Percentiles rank a stretch among this genome's conserved stretches.
These are phyloP conservation scores for Urocyon cinereoargenteus DNA, from an alignment of 2,797 vertebrate genomes.

Conservation along the genomic window DNA sequence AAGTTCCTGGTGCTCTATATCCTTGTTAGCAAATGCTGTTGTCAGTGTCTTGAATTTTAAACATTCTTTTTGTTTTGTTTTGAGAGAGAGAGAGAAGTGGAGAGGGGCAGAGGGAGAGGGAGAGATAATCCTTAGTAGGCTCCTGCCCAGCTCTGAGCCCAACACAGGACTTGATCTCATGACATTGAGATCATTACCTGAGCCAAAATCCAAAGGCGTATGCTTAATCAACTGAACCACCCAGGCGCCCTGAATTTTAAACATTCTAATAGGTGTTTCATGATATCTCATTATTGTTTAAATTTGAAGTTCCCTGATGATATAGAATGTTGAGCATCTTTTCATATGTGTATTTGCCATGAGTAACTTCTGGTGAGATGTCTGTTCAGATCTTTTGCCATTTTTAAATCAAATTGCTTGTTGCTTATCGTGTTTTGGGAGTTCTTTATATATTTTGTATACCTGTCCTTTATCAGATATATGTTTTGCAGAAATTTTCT, in stretches of 20 bases:
- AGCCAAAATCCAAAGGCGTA: background rate
- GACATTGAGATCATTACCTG: background rate
- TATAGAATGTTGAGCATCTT: background rate
- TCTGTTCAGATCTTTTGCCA: background rate
- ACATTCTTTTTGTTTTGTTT: background rate
- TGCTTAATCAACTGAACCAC: background rate
- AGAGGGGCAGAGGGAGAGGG: background rate
- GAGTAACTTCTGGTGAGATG: background rate
- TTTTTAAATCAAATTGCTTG: constrained; percentile 6
- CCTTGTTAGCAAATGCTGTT: no score
- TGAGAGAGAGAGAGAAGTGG: background rate
- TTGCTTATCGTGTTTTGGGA: background rate
- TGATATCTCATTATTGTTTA: background rate
- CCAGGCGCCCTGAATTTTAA: background rate
- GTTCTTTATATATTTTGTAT: background rate
- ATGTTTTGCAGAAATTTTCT: background rate
- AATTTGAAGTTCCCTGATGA: background rate
- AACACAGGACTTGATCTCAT: background rate
- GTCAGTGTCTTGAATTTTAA: background rate
- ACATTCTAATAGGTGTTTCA: background rate
- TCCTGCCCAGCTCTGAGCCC: background rate
- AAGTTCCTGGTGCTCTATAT: background rate
- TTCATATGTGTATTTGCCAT: background rate
- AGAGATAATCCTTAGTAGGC: background rate
- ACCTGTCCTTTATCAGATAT: background rate